Percentiles rank a stretch among this genome's conserved stretches.
Evolutionary conservation across 2,797 vertebrate genomes (phyloP).

Genomic region (Lithobates sylvaticus): DNA sequence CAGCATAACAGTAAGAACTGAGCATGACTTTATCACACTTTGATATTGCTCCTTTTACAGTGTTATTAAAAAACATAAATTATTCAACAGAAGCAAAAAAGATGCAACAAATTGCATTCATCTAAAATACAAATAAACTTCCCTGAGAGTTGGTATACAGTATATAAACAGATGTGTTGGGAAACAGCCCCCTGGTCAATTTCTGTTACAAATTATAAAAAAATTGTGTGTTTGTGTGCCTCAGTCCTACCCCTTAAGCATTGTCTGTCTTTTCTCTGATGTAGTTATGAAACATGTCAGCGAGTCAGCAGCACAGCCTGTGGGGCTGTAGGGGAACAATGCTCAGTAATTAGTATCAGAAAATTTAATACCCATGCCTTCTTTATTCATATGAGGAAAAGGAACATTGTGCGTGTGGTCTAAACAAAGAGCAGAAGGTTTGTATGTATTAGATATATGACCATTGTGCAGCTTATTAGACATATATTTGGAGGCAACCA

Average conservation of each 20-base stretch:
- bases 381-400: background rate
- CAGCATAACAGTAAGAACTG: too few relatives aligned
- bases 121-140: background rate
- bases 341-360: slow-evolving; percentile 41
- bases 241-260: slow-evolving; percentile 3
- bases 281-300: slow-evolving; percentile 25
- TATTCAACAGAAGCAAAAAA: slow-evolving; percentile 5
- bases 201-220: slow-evolving; percentile 38
- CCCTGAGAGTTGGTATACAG: background rate
- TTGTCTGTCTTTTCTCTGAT: slow-evolving; percentile 22
- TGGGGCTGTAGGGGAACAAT: slow-evolving; percentile 10
- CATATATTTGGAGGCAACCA: background rate
- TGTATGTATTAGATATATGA: background rate
- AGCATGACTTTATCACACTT: too few relatives aligned
- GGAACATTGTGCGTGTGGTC: slow-evolving; percentile 8
- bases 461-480: background rate
- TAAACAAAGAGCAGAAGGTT: background rate
- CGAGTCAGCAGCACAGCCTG: background rate
- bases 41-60: too few relatives aligned
- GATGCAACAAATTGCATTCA: background rate
- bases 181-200: slow-evolving; percentile 3
- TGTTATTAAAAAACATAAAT: background rate
- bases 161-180: slow-evolving; percentile 14
- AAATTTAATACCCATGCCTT: slow-evolving; percentile 10
- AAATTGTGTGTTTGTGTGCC: slow-evolving; percentile 17